phyloP scores from a whole-genome alignment of 53 echinoderm and acorn worm species.

The Antedon mediterranea region DNA sequence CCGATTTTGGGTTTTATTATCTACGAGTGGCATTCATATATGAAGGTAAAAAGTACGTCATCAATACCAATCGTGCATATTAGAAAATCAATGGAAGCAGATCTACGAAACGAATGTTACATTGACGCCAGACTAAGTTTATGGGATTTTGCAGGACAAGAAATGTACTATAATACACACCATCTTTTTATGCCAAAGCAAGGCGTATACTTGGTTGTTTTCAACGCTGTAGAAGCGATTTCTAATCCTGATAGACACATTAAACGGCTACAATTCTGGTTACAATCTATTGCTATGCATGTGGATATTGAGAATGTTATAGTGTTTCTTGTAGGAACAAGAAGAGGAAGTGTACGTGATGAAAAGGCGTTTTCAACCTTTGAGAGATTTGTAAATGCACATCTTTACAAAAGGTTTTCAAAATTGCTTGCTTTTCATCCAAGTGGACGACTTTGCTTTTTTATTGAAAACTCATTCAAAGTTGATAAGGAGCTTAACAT shows the following conservation, averaged over 20 bases:
- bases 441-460: neutral
- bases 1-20: neutral
- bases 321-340: constrained; percentile 3
- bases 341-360: neutral
- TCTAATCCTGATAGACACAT: neutral
- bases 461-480: neutral
- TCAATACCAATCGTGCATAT: neutral
- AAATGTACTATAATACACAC: neutral
- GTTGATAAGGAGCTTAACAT: neutral
- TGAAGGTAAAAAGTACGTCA: neutral
- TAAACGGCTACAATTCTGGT: neutral
- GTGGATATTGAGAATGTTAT: neutral
- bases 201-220: neutral
- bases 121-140: neutral
- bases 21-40: neutral
- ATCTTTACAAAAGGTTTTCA: neutral
- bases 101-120: neutral
- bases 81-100: neutral
- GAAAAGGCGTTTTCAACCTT: neutral
- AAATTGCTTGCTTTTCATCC: neutral
- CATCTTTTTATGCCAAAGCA: neutral
- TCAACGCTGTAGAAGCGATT: constrained; percentile 1
- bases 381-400: neutral
- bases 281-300: neutral
- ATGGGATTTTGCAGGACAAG: constrained; percentile 4